phyloP scores from a whole-genome alignment of 1,140 invertebrate genomes.

The Adelges cooleyi region DNA sequence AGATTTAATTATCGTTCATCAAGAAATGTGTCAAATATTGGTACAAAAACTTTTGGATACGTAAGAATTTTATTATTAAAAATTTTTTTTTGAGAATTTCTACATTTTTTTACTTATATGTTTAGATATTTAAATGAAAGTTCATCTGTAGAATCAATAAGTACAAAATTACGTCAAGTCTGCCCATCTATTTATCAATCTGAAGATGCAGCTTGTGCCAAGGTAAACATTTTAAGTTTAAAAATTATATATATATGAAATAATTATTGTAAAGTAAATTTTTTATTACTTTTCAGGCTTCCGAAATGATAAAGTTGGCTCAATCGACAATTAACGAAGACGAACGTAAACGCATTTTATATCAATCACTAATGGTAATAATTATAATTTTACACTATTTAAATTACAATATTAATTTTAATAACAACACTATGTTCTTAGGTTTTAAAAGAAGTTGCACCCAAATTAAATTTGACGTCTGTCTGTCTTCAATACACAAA shows the following conservation, averaged over 20 bases:
- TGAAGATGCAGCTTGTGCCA: slow-evolving; percentile 90
- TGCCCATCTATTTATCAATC: slow-evolving; percentile 88
- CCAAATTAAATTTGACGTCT: slow-evolving; percentile 61
- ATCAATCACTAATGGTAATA: slow-evolving; percentile 12
- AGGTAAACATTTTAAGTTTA: slow-evolving; percentile 45
- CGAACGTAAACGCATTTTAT: slow-evolving; percentile 44
- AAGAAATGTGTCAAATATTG: slow-evolving; percentile 10
- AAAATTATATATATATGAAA: not conserved
- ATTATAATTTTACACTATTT: not conserved
- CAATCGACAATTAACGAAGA: slow-evolving; percentile 53
- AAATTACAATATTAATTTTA: no score
- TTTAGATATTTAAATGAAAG: slow-evolving; percentile 81
- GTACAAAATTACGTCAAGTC: slow-evolving; percentile 70
- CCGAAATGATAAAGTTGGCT: slow-evolving; percentile 73
- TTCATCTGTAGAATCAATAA: slow-evolving; percentile 85
- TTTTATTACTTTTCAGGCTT: slow-evolving; percentile 49
- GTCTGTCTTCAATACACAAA: slow-evolving; percentile 66
- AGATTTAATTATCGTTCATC: slow-evolving; percentile 1
- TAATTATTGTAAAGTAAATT: not conserved
- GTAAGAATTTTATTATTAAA: not conserved
- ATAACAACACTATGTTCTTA: slow-evolving; percentile 36
- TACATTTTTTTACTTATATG: no score
- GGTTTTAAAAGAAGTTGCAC: slow-evolving; percentile 73
- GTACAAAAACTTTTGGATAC: slow-evolving; percentile 26
- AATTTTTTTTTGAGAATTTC: not conserved